Evolutionary conservation across 2,888 invertebrate genomes (phyloP).

Genomic region (Pheosia gnoma): DNA sequence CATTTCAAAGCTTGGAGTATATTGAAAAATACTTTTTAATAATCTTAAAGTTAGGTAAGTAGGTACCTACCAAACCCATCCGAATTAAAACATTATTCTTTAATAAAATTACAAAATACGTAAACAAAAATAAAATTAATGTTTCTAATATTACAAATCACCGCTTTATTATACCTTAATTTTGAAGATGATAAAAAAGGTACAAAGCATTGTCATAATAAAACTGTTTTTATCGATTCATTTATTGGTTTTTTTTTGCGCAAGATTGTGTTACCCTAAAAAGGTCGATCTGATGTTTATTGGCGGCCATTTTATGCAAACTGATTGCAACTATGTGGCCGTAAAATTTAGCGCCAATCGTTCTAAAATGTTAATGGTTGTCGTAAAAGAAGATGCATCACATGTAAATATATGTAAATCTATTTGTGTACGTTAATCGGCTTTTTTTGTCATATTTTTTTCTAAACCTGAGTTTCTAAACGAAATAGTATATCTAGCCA

Average conservation of each 20-base stretch:
- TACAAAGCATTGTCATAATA: neutral
- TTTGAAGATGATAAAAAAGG: conserved; percentile 2
- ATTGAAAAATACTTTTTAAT: no score
- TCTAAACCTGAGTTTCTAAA: no score
- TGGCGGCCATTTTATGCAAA: conserved; percentile 1
- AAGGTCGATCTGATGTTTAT: conserved; percentile 3
- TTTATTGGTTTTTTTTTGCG: neutral
- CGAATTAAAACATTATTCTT: neutral
- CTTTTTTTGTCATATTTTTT: no score
- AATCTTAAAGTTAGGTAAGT: no score
- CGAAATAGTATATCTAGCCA: no score
- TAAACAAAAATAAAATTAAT: neutral
- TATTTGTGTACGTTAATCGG: no score
- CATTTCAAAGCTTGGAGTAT: no score
- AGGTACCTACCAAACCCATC: neutral
- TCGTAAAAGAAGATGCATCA: conserved; percentile 4
- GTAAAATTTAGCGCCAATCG: conserved; percentile 10
- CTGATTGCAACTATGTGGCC: neutral
- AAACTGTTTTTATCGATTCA: conserved; percentile 2
- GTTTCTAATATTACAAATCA: neutral
- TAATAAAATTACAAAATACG: neutral
- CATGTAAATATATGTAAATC: no score
- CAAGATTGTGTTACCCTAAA: neutral
- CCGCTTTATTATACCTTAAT: neutral
- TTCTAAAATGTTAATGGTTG: conserved; percentile 13